phyloP scores from a whole-genome alignment of 1,140 invertebrate genomes.

The Xylocopa sonorina region DNA sequence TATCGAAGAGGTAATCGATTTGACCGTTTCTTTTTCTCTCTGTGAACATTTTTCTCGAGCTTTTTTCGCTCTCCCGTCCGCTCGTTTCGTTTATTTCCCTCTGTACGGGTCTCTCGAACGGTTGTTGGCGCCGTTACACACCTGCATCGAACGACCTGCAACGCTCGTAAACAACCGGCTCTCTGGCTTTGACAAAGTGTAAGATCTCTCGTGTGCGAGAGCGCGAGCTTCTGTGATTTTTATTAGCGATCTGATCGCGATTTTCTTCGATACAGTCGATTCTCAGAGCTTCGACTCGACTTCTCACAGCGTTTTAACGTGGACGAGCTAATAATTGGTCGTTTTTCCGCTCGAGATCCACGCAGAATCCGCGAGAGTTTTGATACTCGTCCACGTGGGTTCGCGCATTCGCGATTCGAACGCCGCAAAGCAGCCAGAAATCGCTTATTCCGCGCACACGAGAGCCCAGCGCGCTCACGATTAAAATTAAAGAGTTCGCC shows the following conservation, averaged over 20 bases:
- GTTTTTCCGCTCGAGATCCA: no score
- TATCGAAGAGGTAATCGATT: constrained; percentile 58
- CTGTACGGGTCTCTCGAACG: no score
- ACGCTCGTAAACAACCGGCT: background rate
- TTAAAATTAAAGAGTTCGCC: constrained; percentile 46
- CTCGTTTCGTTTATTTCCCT: background rate
- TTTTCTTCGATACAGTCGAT: background rate
- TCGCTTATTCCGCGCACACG: constrained; percentile 49
- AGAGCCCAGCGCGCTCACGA: background rate
- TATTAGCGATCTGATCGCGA: background rate
- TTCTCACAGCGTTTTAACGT: background rate
- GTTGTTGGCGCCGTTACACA: constrained; percentile 38
- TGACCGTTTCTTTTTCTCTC: constrained; percentile 39
- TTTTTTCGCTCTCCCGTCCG: no score
- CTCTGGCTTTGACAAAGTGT: constrained; percentile 22
- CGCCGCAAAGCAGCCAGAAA: no score
- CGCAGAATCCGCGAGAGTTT: no score
- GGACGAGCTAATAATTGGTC: background rate
- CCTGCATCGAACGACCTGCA: constrained; percentile 46
- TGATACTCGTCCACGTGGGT: no score
- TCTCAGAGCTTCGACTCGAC: no score
- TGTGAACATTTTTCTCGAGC: no score
- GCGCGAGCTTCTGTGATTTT: background rate
- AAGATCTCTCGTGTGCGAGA: constrained; percentile 32
- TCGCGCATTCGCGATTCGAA: no score